Evolutionary conservation across 2,797 vertebrate species (phyloP).

Genomic region (Paratrypauchen microcephalus): DNA sequence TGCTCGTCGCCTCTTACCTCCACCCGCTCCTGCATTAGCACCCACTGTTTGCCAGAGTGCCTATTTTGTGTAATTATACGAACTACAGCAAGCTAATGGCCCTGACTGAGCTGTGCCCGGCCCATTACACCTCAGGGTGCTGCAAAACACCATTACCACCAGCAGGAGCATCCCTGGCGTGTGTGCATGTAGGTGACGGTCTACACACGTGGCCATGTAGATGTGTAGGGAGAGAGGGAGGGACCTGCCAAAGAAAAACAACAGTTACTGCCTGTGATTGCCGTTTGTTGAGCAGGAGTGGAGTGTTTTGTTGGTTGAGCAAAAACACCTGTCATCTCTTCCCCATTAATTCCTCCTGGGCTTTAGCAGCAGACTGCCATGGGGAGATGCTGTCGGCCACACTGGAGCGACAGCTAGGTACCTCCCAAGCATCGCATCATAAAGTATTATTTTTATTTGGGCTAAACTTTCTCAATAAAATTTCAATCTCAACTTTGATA

Average conservation of each 20-base stretch:
- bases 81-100: conserved; percentile 74
- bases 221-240: conserved; percentile 35
- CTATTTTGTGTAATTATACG: conserved; percentile 75
- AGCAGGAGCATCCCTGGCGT: conserved; percentile 37
- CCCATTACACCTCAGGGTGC: conserved; percentile 70
- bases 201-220: conserved; percentile 20
- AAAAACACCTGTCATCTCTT: conserved; percentile 48
- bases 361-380: conserved; percentile 21
- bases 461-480: neutral
- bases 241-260: conserved; percentile 37
- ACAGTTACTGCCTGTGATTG: conserved; percentile 22
- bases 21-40: conserved; percentile 59
- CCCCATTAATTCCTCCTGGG: conserved; percentile 49
- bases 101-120: conserved; percentile 60
- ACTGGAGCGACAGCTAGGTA: conserved; percentile 31
- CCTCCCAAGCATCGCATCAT: conserved; percentile 7
- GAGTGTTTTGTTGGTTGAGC: conserved; percentile 17
- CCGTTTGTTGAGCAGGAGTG: conserved; percentile 11
- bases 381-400: conserved; percentile 40
- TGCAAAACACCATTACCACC: conserved; percentile 69
- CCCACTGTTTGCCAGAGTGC: conserved; percentile 71
- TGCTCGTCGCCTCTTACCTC: conserved; percentile 40
- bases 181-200: conserved; percentile 32
- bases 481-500: no score
- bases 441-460: neutral